phyloP scores from a whole-genome alignment of 2,113 vertebrate genomes.

The Bostrychus sinensis region DNA sequence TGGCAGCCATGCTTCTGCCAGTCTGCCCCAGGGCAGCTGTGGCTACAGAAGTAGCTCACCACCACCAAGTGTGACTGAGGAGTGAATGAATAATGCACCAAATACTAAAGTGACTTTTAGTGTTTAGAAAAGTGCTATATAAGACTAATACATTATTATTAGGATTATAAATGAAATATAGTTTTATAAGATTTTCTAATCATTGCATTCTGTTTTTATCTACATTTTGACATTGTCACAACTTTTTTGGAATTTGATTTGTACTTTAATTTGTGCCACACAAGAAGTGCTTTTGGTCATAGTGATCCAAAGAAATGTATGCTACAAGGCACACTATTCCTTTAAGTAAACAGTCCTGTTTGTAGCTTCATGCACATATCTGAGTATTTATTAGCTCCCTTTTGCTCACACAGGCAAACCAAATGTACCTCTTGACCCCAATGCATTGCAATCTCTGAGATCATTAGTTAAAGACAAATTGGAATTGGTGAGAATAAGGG shows the following conservation, averaged over 20 bases:
- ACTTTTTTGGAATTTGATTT: neutral
- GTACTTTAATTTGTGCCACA: neutral
- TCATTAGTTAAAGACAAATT: slow-evolving; percentile 50
- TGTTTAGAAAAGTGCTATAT: no score
- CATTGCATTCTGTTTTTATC: neutral
- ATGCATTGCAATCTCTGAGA: slow-evolving; percentile 33
- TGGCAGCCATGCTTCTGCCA: no score
- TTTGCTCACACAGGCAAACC: slow-evolving; percentile 22
- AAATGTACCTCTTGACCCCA: slow-evolving; percentile 41
- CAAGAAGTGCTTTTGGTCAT: neutral
- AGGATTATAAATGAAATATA: no score
- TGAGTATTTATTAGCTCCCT: slow-evolving; percentile 36
- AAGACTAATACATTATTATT: no score
- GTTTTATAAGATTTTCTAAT: no score
- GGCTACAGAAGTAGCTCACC: no score
- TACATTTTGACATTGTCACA: neutral
- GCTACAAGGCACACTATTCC: neutral
- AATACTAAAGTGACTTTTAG: no score
- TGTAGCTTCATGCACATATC: slow-evolving; percentile 7
- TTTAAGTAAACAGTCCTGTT: neutral
- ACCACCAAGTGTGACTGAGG: no score
- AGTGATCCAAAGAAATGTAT: neutral
- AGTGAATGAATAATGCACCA: no score
- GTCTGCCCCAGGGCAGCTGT: no score
- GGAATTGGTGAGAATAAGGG: slow-evolving; percentile 25